Base-by-base conservation (phyloP, 2,797 vertebrate genomes). In the Ambastaia sidthimunki region DNA sequence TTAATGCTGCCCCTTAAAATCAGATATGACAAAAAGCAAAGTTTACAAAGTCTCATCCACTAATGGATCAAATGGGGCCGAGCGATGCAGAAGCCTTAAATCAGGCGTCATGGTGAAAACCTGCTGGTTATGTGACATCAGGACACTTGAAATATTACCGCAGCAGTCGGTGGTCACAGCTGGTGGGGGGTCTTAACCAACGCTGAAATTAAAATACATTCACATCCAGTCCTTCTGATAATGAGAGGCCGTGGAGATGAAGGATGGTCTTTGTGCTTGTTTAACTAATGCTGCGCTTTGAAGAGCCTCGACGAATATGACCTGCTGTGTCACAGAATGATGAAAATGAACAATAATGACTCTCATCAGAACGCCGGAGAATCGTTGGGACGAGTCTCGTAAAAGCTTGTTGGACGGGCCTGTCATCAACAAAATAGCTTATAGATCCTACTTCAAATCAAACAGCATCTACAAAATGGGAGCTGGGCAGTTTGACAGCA, bases 321-420 rank as follows among this genome's bases (percentile, higher is more conserved):
- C 66, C 71, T 59, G 73, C 54, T 34, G 71, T 84, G 79, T 80
- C 78, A 52, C 41, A 78, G 55, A 50, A 62, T 63, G 72, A 78
- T 57, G 74, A 48, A 71, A 77, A 78, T 78, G 74, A 77, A 80
- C 23, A 47, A 77, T 83, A 75, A 83, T 81, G 71, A 80, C 74
- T 28, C 18, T 74, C 34, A 18, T 72, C 34, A 3, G 52, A 72
- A 37, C 15, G 15, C 63, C 21, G 31, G 52, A 41, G 74, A 76
- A 67, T 76, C 74, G 72, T 34, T 25, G 25, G 25, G 57, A 34
- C 48, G 62, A 23, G 52, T 50, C 50, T 55, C 21, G 3, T 10
- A 67, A 52, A 52, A 52, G 50, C 16, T 52, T 7, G 50, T 52
- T 16, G 63, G 63, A 67, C 31, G n/a, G 37, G 50, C 31, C 74